Base-by-base conservation (phyloP, 2,888 invertebrate genomes). In the Oscheius sp. region DNA sequence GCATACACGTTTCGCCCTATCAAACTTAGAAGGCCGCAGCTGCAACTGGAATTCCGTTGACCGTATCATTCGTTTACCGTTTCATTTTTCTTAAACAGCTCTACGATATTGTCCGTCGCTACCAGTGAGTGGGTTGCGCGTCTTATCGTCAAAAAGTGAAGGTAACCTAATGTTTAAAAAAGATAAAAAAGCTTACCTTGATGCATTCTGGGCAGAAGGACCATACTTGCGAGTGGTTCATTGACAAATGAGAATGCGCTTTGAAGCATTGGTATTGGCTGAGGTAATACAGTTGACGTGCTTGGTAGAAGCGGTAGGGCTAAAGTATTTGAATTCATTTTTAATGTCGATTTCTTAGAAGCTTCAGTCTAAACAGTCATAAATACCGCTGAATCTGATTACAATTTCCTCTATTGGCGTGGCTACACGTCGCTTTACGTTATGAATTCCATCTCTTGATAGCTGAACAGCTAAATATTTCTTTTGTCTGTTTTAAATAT, bases 1-100 rank as follows among this genome's bases (percentile, higher is more conserved):
- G 63, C 82, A 81, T 8, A 81, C 77, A 69, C 82, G 76, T 65
- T 82, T 82, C 17, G 74, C 75, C 8, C 77, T 74, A 41, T 78
- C 82, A 66, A 80, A 82, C 56, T 80, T 73, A 32, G 78, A 77
- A 45, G 66, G 50, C 12, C 67, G 71, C 17, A 78, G 57, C 30
- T 73, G 67, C 70, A 72, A 62, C 57, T 65, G 57, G 41, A 38
- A 45, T 56, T 47, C 28, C 28, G 24, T 14, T 63, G 24, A 41
- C 14, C 36, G 30, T 33, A 54, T 47, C 65, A 20, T 32, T 30
- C 49, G 20, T 59, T 38, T 38, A 67, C 73, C 49, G 41, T 36
- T 65, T 73, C 67, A 6, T 50, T 28, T 56, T 64, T 62, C 47
- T 67, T 51, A 44, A 72, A 72, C 63, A 72, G 64, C 20, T 69